A percentile compares a stretch with the other conserved stretches of the same genome.
Conservation (phyloP, 2,797 vertebrate genomes). For the Rhincodon typus region DNA sequence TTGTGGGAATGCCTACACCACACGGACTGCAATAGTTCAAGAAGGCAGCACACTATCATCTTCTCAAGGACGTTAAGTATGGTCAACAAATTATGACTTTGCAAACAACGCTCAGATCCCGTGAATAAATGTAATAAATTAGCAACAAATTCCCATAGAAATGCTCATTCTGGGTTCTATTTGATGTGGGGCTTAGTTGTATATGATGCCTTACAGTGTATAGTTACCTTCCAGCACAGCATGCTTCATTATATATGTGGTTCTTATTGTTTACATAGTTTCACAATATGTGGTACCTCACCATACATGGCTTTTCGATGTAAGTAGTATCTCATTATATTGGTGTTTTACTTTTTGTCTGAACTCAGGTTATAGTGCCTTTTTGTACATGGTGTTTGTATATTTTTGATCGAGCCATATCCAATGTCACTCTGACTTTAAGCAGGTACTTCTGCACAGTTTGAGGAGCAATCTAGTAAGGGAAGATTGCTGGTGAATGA, state of each 20-base stretch:
- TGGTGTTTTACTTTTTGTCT: neutral
- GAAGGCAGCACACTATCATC: no score
- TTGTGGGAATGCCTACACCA: no score
- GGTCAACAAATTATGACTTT: no score
- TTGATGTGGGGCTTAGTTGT: neutral
- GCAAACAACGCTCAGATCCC: no score
- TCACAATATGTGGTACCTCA: neutral
- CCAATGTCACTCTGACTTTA: no score
- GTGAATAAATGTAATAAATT: no score
- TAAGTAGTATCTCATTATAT: neutral
- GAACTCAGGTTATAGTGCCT: neutral
- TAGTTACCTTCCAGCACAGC: neutral
- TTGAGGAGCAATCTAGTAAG: neutral
- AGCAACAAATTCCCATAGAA: neutral
- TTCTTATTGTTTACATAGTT: neutral
- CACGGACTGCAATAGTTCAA: no score
- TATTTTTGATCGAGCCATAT: neutral
- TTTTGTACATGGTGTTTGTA: neutral
- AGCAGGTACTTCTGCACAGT: neutral
- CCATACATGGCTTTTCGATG: neutral
- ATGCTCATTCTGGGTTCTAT: neutral
- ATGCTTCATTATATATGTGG: neutral
- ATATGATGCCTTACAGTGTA: neutral
- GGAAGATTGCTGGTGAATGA: neutral
- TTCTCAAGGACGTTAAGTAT: no score